These are phyloP conservation scores for Parazoanthus atlanticus DNA, from an alignment of 92 coral and sea anemone species.

Conservation along the genomic window DNA sequence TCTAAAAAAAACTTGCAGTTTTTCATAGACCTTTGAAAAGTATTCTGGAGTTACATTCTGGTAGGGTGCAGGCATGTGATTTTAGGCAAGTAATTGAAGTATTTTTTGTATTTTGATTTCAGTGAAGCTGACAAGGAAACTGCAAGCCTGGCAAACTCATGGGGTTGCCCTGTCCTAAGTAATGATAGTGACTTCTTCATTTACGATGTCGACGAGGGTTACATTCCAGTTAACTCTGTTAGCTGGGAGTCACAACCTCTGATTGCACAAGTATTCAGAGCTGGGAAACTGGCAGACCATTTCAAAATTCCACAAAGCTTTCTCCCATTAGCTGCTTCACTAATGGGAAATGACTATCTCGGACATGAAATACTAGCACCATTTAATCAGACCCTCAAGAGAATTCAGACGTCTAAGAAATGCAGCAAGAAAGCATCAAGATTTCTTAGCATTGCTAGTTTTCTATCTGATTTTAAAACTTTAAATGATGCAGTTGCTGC, in stretches of 20 bases:
- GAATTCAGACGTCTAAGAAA: conserved; percentile 38
- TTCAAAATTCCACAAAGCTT: conserved; percentile 57
- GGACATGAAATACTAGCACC: conserved; percentile 52
- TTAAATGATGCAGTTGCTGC: conserved; percentile 53
- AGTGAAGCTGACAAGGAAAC: conserved; percentile 90
- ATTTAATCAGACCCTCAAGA: conserved; percentile 56
- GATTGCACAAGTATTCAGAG: conserved; percentile 59
- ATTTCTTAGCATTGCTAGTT: conserved; percentile 59
- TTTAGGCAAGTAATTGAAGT: neutral
- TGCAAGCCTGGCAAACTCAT: conserved; percentile 76
- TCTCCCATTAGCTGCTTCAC: conserved; percentile 84
- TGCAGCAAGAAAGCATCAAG: conserved; percentile 39
- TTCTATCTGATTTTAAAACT: conserved; percentile 54
- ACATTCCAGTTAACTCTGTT: conserved; percentile 75
- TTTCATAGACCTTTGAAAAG: too few species aligned
- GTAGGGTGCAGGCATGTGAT: too few species aligned
- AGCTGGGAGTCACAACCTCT: conserved; percentile 50
- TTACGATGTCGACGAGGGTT: conserved; percentile 73
- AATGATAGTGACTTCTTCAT: conserved; percentile 95
- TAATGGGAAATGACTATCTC: conserved; percentile 88
- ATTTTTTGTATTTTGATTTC: conserved; percentile 9
- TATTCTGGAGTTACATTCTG: too few species aligned
- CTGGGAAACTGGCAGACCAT: conserved; percentile 60
- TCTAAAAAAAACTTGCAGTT: too few species aligned
- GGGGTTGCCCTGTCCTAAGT: conserved; percentile 82